Conservation (phyloP, 1,140 invertebrate genomes). For the Pissodes strobi region DNA sequence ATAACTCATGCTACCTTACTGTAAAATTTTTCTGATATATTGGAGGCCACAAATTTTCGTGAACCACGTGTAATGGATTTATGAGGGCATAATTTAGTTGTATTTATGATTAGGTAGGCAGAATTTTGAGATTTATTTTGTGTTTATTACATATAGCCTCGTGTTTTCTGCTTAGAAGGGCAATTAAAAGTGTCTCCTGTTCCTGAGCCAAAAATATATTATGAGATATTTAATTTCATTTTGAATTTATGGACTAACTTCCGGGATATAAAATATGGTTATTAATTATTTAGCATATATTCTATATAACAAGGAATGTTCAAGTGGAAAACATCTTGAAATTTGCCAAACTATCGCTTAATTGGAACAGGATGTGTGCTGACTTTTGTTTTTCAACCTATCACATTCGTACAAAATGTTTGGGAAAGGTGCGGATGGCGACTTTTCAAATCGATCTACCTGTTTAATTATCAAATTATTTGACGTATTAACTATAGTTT, state of each 20-base stretch:
- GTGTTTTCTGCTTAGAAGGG: conserved; percentile 21
- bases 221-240: not conserved
- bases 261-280: too few species aligned
- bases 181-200: conserved; percentile 29
- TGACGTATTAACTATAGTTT: too few species aligned
- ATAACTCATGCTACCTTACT: conserved; percentile 48
- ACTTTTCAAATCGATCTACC: too few species aligned
- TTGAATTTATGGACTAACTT: conserved; percentile 3
- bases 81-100: conserved; percentile 48
- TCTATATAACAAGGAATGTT: too few species aligned
- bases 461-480: too few species aligned
- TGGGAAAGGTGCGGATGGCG: too few species aligned
- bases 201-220: not conserved
- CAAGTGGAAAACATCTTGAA: too few species aligned
- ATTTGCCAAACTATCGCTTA: too few species aligned
- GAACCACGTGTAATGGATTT: conserved; percentile 53
- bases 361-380: too few species aligned
- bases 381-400: too few species aligned
- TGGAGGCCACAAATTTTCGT: conserved; percentile 50
- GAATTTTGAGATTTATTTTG: conserved; percentile 35
- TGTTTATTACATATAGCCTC: conserved; percentile 31
- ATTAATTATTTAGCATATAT: too few species aligned
- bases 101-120: conserved; percentile 51
- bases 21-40: conserved; percentile 53
- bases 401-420: too few species aligned